Evolutionary conservation across 2,797 vertebrate species (phyloP).

Genomic region (Alectoris magna): DNA sequence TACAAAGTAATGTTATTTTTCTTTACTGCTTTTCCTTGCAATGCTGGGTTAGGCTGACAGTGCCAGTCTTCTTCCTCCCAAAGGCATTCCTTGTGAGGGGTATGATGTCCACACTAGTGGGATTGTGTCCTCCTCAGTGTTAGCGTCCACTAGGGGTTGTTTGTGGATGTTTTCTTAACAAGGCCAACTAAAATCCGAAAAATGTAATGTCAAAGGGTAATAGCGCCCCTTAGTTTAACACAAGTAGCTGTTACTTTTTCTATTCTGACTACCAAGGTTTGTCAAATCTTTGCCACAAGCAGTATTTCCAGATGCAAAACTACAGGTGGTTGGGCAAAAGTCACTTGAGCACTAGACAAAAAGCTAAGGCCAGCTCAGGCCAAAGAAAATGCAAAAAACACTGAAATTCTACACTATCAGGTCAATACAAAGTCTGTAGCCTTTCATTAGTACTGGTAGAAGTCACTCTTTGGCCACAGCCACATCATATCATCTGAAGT

Average conservation of each 20-base stretch:
- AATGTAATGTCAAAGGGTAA: background rate
- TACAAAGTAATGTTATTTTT: background rate
- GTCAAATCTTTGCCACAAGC: background rate
- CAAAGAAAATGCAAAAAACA: background rate
- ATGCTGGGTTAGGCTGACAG: background rate
- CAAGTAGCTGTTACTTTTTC: background rate
- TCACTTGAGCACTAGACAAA: background rate
- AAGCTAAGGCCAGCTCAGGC: background rate
- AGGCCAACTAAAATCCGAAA: background rate
- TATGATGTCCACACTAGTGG: background rate
- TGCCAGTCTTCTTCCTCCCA: background rate
- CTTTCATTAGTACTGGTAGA: background rate
- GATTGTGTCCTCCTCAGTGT: background rate
- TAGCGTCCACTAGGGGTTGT: background rate
- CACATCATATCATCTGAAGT: background rate
- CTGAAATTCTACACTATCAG: background rate
- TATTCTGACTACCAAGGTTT: rapidly evolving
- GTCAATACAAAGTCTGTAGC: background rate
- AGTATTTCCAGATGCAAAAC: background rate
- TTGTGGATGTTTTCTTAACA: background rate
- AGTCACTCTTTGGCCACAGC: background rate
- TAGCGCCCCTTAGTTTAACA: background rate
- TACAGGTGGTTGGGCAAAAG: background rate
- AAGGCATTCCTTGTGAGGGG: background rate
- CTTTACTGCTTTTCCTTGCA: background rate